Evolutionary conservation across 1,140 invertebrate species (phyloP).

Genomic region (Alviniconcha marisindica): DNA sequence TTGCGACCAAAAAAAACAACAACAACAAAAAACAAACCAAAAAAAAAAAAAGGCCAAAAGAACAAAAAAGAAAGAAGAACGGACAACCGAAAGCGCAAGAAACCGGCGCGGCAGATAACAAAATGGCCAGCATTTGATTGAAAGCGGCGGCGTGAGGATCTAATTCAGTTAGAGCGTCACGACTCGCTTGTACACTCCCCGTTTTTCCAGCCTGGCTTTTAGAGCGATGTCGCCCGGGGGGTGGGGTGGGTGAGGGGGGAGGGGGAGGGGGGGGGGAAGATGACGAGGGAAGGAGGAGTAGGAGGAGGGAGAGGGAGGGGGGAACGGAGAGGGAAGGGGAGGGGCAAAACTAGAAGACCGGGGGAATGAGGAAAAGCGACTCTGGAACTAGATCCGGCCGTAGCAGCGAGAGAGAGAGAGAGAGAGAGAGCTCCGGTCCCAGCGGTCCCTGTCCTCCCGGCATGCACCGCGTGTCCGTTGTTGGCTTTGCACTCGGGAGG

Average conservation of each 20-base stretch:
- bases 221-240: slow-evolving; percentile 6
- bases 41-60: no score
- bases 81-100: no score
- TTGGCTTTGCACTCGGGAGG: no score
- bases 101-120: no score
- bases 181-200: background rate
- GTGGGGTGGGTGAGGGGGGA: background rate
- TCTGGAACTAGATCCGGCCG: no score
- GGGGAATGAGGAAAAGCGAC: background rate
- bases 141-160: slow-evolving; percentile 16
- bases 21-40: no score
- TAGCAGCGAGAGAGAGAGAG: background rate
- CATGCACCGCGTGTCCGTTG: no score
- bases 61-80: no score
- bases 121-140: slow-evolving; percentile 12
- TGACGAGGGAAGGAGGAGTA: background rate
- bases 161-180: slow-evolving; percentile 26
- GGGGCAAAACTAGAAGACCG: background rate
- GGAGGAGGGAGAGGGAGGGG: background rate
- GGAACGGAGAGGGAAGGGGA: background rate
- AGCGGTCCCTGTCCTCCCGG: no score
- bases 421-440: background rate
- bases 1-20: background rate
- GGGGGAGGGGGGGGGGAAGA: background rate
- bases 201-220: background rate